phyloP scores from a whole-genome alignment of 2,888 invertebrate species.

The Microctonus brassicae region DNA sequence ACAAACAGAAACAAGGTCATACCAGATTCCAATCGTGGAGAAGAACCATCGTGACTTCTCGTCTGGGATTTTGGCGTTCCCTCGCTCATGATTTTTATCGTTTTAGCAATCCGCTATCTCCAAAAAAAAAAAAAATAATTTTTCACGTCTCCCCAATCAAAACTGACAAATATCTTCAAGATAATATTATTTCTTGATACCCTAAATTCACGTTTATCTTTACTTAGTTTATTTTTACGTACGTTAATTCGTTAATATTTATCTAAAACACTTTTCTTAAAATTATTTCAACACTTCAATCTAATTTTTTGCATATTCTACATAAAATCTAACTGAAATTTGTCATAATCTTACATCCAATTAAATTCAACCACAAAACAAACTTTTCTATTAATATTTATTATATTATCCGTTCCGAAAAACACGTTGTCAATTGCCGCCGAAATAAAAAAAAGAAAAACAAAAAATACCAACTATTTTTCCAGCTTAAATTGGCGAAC shows the following conservation, averaged over 20 bases:
- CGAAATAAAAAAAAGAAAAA: not conserved
- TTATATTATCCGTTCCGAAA: too few species aligned
- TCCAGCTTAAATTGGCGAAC: not conserved
- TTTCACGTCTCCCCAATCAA: not conserved
- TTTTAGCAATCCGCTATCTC: not conserved
- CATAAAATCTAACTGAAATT: not conserved
- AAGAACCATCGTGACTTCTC: conserved; percentile 50
- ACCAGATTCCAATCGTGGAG: conserved; percentile 60
- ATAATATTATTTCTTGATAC: not conserved
- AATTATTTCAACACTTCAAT: conserved; percentile 46
- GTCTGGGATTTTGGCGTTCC: conserved; percentile 56
- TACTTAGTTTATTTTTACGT: not conserved
- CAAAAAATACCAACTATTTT: not conserved
- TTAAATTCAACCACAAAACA: not conserved
- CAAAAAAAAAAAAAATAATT: not conserved
- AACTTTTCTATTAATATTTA: not conserved
- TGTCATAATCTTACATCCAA: not conserved
- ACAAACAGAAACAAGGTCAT: conserved; percentile 43
- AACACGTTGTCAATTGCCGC: not conserved
- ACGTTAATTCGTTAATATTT: not conserved
- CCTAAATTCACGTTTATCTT: not conserved
- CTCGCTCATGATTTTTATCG: conserved; percentile 57
- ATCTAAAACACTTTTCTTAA: conserved; percentile 25
- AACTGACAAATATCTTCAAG: not conserved
- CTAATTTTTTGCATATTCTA: conserved; percentile 47